Conservation (phyloP, 2,113 vertebrate species). For the Zonotrichia leucophrys region DNA sequence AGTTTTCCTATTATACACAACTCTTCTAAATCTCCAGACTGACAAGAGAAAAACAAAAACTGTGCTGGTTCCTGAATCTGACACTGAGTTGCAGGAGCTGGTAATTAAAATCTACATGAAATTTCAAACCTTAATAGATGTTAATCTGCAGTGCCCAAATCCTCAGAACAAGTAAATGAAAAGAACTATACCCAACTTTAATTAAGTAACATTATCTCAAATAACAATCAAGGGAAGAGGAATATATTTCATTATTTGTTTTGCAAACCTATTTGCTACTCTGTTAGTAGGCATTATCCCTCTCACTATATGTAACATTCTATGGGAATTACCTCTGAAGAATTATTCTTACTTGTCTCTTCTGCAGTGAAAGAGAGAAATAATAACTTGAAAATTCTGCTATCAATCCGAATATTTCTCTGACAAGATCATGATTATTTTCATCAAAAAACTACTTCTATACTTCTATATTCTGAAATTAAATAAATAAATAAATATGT, state of each 20-base stretch:
- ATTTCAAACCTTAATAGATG: neutral
- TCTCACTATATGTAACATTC: neutral
- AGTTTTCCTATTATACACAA: neutral
- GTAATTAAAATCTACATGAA: neutral
- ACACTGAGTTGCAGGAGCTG: neutral
- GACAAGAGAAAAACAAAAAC: neutral
- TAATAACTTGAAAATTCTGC: neutral
- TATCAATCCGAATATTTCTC: neutral
- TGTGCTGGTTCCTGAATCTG: neutral
- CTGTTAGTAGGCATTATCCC: neutral
- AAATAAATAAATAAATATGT: neutral
- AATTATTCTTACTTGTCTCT: neutral
- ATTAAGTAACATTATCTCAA: neutral
- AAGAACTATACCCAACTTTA: neutral
- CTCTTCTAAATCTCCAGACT: neutral
- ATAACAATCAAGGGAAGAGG: neutral
- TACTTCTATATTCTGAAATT: neutral
- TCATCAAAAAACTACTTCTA: neutral
- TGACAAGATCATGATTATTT: neutral
- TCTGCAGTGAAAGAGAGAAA: neutral
- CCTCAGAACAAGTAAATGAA: neutral
- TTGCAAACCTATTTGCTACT: neutral
- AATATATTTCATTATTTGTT: neutral
- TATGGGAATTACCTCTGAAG: neutral
- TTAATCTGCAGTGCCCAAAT: neutral